These are phyloP conservation scores for Xanthorhoe spadicearia DNA, from an alignment of 2,888 invertebrate species.

Conservation along the genomic window DNA sequence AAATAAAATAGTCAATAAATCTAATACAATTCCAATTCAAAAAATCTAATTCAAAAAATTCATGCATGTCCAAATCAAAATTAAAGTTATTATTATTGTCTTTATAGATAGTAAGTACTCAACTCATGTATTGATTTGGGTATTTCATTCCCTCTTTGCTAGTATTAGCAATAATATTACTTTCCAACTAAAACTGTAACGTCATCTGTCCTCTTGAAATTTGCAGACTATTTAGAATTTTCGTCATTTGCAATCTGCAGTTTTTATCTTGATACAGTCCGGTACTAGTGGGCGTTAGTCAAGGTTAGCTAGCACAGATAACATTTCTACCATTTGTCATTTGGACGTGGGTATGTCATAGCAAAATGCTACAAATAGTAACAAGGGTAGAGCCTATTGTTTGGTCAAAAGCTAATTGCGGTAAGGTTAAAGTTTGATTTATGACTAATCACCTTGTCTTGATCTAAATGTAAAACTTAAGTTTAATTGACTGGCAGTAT, in stretches of 20 bases:
- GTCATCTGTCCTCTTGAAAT: not conserved
- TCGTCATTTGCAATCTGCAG: not conserved
- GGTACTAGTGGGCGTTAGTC: slow-evolving; percentile 22
- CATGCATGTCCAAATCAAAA: too few species aligned
- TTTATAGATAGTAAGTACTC: too few species aligned
- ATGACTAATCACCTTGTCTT: not conserved
- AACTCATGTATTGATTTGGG: too few species aligned
- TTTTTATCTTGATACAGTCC: not conserved
- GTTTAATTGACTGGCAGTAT: too few species aligned
- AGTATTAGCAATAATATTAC: too few species aligned
- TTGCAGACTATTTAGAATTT: not conserved
- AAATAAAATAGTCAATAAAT: too few species aligned
- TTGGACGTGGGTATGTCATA: slow-evolving; percentile 31
- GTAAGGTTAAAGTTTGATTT: slow-evolving; percentile 23
- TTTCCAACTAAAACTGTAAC: too few species aligned
- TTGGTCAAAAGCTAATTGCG: slow-evolving; percentile 16
- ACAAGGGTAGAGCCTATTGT: slow-evolving; percentile 34
- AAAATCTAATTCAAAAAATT: too few species aligned
- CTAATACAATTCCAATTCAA: too few species aligned
- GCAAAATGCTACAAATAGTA: slow-evolving; percentile 40
- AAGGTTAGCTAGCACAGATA: slow-evolving; percentile 42
- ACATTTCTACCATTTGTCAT: slow-evolving; percentile 44
- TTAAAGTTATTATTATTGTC: too few species aligned
- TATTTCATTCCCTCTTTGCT: too few species aligned
- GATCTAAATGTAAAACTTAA: too few species aligned